Conservation (phyloP, 2,888 invertebrate genomes). For the Agonopterix heracliana region DNA sequence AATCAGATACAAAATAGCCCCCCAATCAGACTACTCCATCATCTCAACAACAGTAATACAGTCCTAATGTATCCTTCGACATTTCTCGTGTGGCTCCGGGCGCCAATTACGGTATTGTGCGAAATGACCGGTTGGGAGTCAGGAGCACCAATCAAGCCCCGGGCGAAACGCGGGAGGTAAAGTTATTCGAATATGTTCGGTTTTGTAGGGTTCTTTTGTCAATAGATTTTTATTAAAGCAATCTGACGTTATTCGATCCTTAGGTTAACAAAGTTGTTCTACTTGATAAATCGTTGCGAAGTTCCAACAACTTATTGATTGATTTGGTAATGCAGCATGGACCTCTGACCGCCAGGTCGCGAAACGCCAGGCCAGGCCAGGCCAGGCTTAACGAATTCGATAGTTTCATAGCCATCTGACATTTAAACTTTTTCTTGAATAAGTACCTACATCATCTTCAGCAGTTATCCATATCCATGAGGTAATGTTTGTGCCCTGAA, state of each 20-base stretch:
- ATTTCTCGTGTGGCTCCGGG: slow-evolving; percentile 17
- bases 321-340: too few species aligned
- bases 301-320: too few species aligned
- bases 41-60: slow-evolving; percentile 8
- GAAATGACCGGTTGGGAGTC: slow-evolving; percentile 26
- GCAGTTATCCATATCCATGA: too few species aligned
- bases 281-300: too few species aligned
- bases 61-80: slow-evolving; percentile 12
- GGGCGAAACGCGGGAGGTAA: slow-evolving; percentile 16
- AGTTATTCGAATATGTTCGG: not conserved
- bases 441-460: too few species aligned
- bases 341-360: too few species aligned
- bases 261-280: too few species aligned
- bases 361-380: too few species aligned
- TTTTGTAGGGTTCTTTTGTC: slow-evolving; percentile 4
- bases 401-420: too few species aligned
- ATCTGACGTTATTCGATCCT: not conserved
- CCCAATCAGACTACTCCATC: slow-evolving; percentile 5
- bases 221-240: not conserved
- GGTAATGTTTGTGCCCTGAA: too few species aligned
- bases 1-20: not conserved
- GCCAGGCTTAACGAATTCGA: too few species aligned
- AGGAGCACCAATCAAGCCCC: slow-evolving; percentile 20
- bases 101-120: slow-evolving; percentile 39
- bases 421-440: too few species aligned